phyloP scores from a whole-genome alignment of 2,797 vertebrate species.

The Typhlichthys eigenmanni region DNA sequence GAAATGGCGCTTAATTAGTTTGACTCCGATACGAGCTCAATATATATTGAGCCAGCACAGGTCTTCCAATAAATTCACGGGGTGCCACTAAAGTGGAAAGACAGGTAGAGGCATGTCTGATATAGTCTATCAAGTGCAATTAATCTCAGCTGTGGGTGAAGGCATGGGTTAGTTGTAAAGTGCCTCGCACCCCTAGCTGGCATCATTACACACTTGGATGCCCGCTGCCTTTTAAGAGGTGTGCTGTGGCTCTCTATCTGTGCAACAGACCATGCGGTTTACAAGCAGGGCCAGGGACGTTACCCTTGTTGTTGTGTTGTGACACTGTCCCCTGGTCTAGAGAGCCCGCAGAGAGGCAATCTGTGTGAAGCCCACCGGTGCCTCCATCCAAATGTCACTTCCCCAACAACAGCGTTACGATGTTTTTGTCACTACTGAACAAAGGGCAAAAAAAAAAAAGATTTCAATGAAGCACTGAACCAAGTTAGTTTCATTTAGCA shows the following conservation, averaged over 20 bases:
- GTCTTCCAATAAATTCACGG: slow-evolving; percentile 60
- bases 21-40: slow-evolving; percentile 54
- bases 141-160: slow-evolving; percentile 69
- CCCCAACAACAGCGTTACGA: neutral
- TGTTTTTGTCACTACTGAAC: no score
- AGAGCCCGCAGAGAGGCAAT: slow-evolving; percentile 58
- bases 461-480: no score
- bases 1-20: slow-evolving; percentile 62
- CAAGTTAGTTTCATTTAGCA: no score
- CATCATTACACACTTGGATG: slow-evolving; percentile 69
- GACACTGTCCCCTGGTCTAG: slow-evolving; percentile 62
- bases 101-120: slow-evolving; percentile 55
- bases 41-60: slow-evolving; percentile 60
- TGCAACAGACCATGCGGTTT: slow-evolving; percentile 65
- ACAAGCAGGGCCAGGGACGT: slow-evolving; percentile 71
- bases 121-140: slow-evolving; percentile 75
- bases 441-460: no score
- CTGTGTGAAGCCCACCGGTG: slow-evolving; percentile 48
- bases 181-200: slow-evolving; percentile 51
- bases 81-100: slow-evolving; percentile 49
- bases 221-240: slow-evolving; percentile 61
- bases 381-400: slow-evolving; percentile 38
- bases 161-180: slow-evolving; percentile 65
- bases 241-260: slow-evolving; percentile 66
- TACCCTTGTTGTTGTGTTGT: slow-evolving; percentile 60